These are phyloP conservation scores for Dusona sp. DNA, from an alignment of 2,888 invertebrate genomes.

Conservation along the genomic window DNA sequence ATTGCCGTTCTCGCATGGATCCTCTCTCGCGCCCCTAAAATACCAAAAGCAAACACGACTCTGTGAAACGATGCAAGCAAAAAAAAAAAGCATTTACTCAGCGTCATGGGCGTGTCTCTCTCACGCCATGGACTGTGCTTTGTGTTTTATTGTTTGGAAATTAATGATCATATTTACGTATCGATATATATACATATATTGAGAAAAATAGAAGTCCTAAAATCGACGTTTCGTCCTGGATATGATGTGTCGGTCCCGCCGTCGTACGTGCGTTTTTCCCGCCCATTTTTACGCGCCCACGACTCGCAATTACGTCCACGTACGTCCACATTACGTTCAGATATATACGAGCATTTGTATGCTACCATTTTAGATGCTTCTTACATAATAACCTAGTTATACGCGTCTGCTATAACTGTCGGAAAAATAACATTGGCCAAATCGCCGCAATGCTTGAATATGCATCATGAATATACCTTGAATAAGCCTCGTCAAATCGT, in stretches of 20 bases:
- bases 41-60: slow-evolving; percentile 84
- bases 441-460: slow-evolving; percentile 29
- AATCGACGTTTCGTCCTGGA: slow-evolving; percentile 39
- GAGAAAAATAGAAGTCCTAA: slow-evolving; percentile 5
- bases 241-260: slow-evolving; percentile 24
- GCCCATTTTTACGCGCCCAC: slow-evolving; percentile 34
- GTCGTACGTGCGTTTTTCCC: slow-evolving; percentile 30
- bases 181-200: background rate
- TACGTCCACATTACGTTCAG: background rate
- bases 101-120: slow-evolving; percentile 82
- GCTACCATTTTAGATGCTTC: background rate
- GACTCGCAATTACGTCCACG: slow-evolving; percentile 12
- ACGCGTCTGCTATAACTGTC: slow-evolving; percentile 24
- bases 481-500: background rate
- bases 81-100: slow-evolving; percentile 69
- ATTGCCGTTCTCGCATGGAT: slow-evolving; percentile 79
- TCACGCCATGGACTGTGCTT: slow-evolving; percentile 79
- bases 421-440: slow-evolving; percentile 15
- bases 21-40: slow-evolving; percentile 79
- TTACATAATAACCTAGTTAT: background rate
- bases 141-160: slow-evolving; percentile 81
- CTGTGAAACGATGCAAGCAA: slow-evolving; percentile 64
- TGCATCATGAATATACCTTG: background rate
- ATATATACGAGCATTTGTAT: background rate
- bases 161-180: slow-evolving; percentile 79